Evolutionary conservation across 2,888 invertebrate species (phyloP).

Genomic region (Peribatodes rhomboidaria): DNA sequence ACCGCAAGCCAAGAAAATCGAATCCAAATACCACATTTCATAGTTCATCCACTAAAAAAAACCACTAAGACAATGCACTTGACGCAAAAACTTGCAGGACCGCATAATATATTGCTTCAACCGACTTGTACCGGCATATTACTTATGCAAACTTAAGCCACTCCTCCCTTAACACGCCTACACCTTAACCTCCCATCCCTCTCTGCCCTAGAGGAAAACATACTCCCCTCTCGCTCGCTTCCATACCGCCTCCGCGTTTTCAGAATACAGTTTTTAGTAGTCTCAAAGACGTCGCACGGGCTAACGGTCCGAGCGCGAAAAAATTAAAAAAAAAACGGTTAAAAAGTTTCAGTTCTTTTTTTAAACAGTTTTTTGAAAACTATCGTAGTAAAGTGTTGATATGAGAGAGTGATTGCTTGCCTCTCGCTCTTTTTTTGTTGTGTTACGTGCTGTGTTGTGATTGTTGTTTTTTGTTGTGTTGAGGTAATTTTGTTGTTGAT

Average conservation of each 20-base stretch:
- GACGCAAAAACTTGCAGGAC: conserved; percentile 65
- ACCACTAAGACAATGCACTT: conserved; percentile 77
- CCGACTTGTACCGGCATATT: conserved; percentile 56
- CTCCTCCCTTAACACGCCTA: conserved; percentile 73
- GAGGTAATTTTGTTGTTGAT: conserved; percentile 51
- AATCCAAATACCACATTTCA: conserved; percentile 66
- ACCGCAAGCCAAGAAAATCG: conserved; percentile 66
- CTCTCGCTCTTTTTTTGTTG: conserved; percentile 34
- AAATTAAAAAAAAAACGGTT: conserved; percentile 61
- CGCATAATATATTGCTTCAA: conserved; percentile 71
- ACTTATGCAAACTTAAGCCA: conserved; percentile 80
- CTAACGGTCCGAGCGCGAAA: conserved; percentile 62
- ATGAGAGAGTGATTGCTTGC: conserved; percentile 45
- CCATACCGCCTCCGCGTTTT: conserved; percentile 79
- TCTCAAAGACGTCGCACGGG: conserved; percentile 73
- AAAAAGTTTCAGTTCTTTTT: conserved; percentile 51
- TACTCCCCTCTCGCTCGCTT: conserved; percentile 65
- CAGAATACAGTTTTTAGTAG: conserved; percentile 81
- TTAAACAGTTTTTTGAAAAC: conserved; percentile 36
- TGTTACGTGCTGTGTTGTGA: conserved; percentile 52
- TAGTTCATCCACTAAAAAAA: conserved; percentile 72
- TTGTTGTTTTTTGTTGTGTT: conserved; percentile 47
- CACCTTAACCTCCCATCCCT: conserved; percentile 57
- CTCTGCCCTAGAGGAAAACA: conserved; percentile 44
- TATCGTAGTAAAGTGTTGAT: conserved; percentile 29